Base-by-base conservation (phyloP, 2,113 vertebrate genomes). In the Numenius arquata region DNA sequence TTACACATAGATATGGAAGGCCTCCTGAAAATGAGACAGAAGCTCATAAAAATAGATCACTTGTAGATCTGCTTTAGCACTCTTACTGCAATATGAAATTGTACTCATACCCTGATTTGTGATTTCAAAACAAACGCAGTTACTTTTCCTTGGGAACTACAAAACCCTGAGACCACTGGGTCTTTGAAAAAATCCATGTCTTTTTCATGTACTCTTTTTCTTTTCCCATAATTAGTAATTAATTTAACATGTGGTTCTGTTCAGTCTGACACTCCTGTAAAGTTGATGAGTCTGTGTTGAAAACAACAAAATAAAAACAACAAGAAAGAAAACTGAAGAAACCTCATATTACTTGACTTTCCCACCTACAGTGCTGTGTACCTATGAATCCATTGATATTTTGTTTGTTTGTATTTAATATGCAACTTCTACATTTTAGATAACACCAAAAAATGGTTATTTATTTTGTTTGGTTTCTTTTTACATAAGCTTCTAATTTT, bases 201-300 rank as follows among this genome's bases (percentile, higher is more conserved):
- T 63, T 74, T 61, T 75, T 41, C 3, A 1, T 25, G 7, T 58
- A 38, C 26, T 12, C 7, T 72, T 56, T 72, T 52, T 83, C 15
- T 83, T 83, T 68, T n/a, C n/a, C 15, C 14, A 34, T 73, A 74
- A 75, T 89, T 84, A 75, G 23, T 70, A 68, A 88, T 87, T 85
- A 85, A 71, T 84, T 86, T 77, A 72, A 94, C 32, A 19, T 21
- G 48, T 89, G 32, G 26, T 52, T 93, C n/a, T 89, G 4, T 36
- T 70, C 73, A 25, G 26, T 19, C 52, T 91, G 30, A 25, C 18
- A 43, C 6, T 47, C 12, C 20, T 75, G 18, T 40, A 47, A 71
- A 78, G 66, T 19, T 50, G 29, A 48, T 66, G 29, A 43, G 36
- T 34, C 40, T 80, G 48, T 59, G 23, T 8, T 77, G 40, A 67